These are phyloP conservation scores for Sebastes hopkinsi DNA, from an alignment of 2,797 vertebrate genomes.

Conservation along the genomic window DNA sequence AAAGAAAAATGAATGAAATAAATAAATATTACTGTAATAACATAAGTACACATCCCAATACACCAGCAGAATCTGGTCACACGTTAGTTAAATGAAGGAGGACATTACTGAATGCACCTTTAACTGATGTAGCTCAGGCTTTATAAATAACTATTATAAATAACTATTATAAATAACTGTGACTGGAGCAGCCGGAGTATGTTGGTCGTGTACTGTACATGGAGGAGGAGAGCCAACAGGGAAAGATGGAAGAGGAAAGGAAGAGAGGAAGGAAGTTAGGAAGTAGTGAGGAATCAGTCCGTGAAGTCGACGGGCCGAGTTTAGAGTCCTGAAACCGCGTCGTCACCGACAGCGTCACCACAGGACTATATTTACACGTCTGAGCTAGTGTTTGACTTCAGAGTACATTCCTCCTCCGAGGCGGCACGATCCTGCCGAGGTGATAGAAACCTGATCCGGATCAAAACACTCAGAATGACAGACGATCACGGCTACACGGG, in stretches of 20 bases:
- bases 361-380: constrained; percentile 24
- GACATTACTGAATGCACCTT: constrained; percentile 4
- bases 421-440: not conserved
- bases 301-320: constrained; percentile 38
- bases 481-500: fast-evolving
- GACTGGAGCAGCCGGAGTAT: constrained; percentile 38
- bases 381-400: constrained; percentile 4
- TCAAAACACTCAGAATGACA: not conserved
- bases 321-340: not conserved
- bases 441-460: not conserved
- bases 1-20: not conserved
- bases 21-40: not conserved
- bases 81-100: not conserved
- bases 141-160: constrained; percentile 54
- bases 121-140: constrained; percentile 17
- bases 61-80: too few relatives aligned
- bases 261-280: not conserved
- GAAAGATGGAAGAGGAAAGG: not conserved
- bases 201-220: not conserved
- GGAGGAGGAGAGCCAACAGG: not conserved
- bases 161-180: constrained; percentile 34
- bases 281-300: not conserved
- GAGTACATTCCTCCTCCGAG: not conserved
- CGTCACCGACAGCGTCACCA: constrained; percentile 18
- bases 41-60: not conserved